Base-by-base conservation (phyloP, 2,888 invertebrate genomes). In the Limnephilus rhombicus region DNA sequence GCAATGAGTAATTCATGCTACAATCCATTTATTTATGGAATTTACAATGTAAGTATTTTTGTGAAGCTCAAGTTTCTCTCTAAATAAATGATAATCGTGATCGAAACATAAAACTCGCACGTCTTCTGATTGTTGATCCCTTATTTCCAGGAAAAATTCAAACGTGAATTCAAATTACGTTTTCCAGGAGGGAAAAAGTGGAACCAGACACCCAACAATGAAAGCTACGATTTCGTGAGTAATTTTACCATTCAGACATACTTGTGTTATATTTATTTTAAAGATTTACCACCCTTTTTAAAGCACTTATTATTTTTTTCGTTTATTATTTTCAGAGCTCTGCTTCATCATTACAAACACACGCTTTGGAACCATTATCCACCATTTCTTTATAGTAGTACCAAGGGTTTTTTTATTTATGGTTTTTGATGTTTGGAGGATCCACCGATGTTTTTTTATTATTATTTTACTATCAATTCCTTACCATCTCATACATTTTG, bases 1-100 rank as follows among this genome's bases (percentile, higher is more conserved):
- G 97, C 97, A 2, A 97, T 98, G 97, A 97, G 97, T 94, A 98
- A 98, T 94, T 97, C 97, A 93, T 98, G 98, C 94, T 97, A 97
- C 94, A 98, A 98, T 95, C 98, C 98, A 0, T 98, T 98, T 94
- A 97, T 98, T 94, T 98, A 98, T 94, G 97, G 97, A 53, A 97
- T 98, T 92, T 97, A 97, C 94, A 98, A 98, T 95, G 98, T 98
- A 95, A 97, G 97, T 97, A 94, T 83, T 34, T 24, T 53, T 45
- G 53, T 49, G 3, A 49, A 49, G 15, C 87, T 45, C 41, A 82
- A 7, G 34, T n/a, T 68, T 9, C 11, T 24, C 24, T 68, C n/a
- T 24, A n/a, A 68, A 4, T 68, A 9, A 68, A 68, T 68, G 53
- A 53, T 53, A 18, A 68, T 7, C 7, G 2, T 9, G 24, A n/a